A percentile compares a stretch with the other conserved stretches of the same genome.
Conservation (phyloP, 1,140 invertebrate species). For the Stratiolaelaps scimitus region DNA sequence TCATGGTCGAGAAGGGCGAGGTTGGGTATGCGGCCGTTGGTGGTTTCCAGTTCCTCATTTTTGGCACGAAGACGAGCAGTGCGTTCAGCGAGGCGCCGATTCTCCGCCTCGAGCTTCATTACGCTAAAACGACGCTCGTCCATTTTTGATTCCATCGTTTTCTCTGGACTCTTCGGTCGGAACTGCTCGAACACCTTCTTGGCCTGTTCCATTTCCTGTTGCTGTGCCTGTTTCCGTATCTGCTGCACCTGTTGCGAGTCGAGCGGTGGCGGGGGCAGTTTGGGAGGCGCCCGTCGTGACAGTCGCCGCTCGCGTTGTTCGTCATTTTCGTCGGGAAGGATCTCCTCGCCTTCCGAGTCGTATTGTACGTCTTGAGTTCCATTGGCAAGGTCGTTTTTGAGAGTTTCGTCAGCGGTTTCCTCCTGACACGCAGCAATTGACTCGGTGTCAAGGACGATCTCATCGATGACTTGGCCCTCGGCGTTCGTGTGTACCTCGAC, state of each 20-base stretch:
- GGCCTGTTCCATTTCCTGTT: constrained; percentile 3
- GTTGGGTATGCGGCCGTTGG: not conserved
- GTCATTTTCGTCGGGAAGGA: constrained; percentile 5
- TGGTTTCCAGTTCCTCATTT: constrained; percentile 11
- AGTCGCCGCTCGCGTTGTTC: not conserved
- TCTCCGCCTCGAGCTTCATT: constrained; percentile 17
- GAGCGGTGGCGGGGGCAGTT: constrained; percentile 4
- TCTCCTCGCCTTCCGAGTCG: constrained; percentile 25
- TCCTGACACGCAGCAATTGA: constrained; percentile 7
- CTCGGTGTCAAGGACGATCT: not conserved
- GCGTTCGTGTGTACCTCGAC: not conserved
- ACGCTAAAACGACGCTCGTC: constrained; percentile 16
- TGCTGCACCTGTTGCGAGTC: constrained; percentile 18
- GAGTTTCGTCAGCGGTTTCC: not conserved
- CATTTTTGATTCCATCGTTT: constrained; percentile 7
- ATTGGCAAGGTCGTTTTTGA: not conserved
- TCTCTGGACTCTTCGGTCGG: constrained; percentile 4
- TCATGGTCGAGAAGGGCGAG: not conserved
- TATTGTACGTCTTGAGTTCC: not conserved
- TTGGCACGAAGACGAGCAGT: constrained; percentile 6
- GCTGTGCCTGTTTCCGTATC: constrained; percentile 10
- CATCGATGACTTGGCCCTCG: not conserved
- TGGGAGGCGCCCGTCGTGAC: not conserved
- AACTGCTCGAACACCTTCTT: constrained; percentile 24
- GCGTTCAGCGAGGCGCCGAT: constrained; percentile 13